Percentiles rank a stretch among this genome's conserved stretches.
phyloP scores from a whole-genome alignment of 2,888 invertebrate species.

The Dolichopus griseipennis region DNA sequence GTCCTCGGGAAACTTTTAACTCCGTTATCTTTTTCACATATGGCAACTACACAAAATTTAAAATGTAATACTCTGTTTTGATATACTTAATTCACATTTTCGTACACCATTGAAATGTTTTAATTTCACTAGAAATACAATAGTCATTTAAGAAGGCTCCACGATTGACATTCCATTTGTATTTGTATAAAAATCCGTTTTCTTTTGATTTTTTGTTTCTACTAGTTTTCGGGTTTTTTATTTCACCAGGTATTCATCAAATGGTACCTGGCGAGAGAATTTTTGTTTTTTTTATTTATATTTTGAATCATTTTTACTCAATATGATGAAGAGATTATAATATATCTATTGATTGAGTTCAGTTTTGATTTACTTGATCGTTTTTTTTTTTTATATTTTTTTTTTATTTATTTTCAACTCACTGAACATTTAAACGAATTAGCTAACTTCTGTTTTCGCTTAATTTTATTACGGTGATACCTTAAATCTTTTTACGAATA shows the following conservation, averaged over 20 bases:
- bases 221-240: background rate
- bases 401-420: background rate
- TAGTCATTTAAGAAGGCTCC: background rate
- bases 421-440: too few species aligned
- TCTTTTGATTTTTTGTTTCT: background rate
- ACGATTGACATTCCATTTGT: slow-evolving; percentile 1
- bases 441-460: too few species aligned
- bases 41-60: too few species aligned
- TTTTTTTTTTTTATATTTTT: background rate
- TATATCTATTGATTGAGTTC: background rate
- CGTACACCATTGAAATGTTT: too few species aligned
- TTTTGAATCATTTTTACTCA: background rate
- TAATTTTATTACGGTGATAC: too few species aligned
- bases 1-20: too few species aligned
- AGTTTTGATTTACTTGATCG: background rate
- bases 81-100: too few species aligned
- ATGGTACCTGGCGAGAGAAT: background rate
- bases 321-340: background rate
- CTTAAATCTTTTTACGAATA: too few species aligned
- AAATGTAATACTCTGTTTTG: too few species aligned
- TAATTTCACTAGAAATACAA: background rate
- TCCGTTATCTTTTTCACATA: too few species aligned
- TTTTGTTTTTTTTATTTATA: background rate
- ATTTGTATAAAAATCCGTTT: background rate
- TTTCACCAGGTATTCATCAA: background rate